Percentiles rank a stretch among this genome's conserved stretches.
Evolutionary conservation across 2,797 vertebrate genomes (phyloP).

Genomic region (Phyllotis vaccarum): DNA sequence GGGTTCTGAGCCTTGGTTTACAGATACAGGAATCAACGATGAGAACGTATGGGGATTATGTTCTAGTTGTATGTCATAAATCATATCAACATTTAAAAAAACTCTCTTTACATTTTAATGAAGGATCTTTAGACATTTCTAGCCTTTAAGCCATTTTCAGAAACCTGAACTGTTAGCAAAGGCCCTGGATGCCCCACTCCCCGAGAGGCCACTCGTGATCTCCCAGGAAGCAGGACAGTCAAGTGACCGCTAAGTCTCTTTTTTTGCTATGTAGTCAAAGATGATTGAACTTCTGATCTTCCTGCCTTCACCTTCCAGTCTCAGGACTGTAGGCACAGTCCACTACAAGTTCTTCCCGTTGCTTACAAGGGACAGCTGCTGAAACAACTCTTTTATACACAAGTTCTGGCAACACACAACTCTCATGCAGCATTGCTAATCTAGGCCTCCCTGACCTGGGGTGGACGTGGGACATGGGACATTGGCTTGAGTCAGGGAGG

Average conservation of each 20-base stretch:
- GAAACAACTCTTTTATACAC: neutral
- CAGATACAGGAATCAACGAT: neutral
- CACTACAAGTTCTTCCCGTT: neutral
- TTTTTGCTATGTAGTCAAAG: neutral
- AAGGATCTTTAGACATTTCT: neutral
- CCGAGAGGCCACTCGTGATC: neutral
- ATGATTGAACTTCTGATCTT: neutral
- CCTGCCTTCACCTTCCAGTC: neutral
- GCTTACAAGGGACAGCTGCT: neutral
- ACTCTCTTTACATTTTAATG: conserved; percentile 1
- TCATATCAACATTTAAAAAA: neutral
- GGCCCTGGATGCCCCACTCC: neutral
- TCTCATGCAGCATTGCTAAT: neutral
- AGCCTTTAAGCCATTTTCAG: neutral
- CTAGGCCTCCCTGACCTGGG: neutral
- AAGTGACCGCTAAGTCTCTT: neutral
- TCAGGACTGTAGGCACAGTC: neutral
- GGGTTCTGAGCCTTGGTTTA: neutral
- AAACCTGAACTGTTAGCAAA: neutral
- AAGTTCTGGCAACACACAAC: neutral
- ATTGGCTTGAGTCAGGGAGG: neutral
- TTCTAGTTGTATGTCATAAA: neutral
- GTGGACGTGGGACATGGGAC: neutral
- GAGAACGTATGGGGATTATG: neutral
- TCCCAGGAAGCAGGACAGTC: neutral